A percentile compares a stretch with the other conserved stretches of the same genome.
These are phyloP conservation scores for Chaetodon trifasciatus DNA, from an alignment of 2,797 vertebrate genomes.

Conservation along the genomic window DNA sequence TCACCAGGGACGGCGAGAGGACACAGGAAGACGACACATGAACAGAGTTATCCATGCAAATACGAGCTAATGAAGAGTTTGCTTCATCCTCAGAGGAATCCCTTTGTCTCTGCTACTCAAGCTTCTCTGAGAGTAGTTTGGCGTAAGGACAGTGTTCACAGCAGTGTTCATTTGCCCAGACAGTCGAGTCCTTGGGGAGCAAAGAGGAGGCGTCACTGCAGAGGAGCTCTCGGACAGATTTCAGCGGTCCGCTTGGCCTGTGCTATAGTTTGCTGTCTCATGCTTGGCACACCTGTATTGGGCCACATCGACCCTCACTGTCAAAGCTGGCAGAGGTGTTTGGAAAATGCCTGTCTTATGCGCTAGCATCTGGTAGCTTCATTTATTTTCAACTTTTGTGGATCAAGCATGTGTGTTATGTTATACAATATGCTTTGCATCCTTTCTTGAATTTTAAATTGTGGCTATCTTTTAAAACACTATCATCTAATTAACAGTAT, in stretches of 20 bases:
- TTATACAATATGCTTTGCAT: not conserved
- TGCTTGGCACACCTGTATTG: conserved; percentile 34
- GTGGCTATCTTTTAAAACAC: not conserved
- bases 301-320: conserved; percentile 36
- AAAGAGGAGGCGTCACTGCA: conserved; percentile 26
- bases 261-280: conserved; percentile 54
- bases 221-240: conserved; percentile 48
- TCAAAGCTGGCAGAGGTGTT: conserved; percentile 44
- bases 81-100: conserved; percentile 34
- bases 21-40: conserved; percentile 13
- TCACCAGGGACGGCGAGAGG: conserved; percentile 28
- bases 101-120: conserved; percentile 54
- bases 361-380: conserved; percentile 18
- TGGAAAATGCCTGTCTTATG: conserved; percentile 22
- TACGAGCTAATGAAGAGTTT: conserved; percentile 56
- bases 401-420: not conserved
- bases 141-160: conserved; percentile 41
- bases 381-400: conserved; percentile 28
- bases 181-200: conserved; percentile 46
- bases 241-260: conserved; percentile 58
- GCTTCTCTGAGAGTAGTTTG: conserved; percentile 44
- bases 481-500: no score
- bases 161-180: conserved; percentile 56
- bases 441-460: not conserved
- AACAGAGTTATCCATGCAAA: conserved; percentile 65